These are phyloP conservation scores for Pterostichus niger DNA, from an alignment of 2,888 invertebrate genomes.

Conservation along the genomic window DNA sequence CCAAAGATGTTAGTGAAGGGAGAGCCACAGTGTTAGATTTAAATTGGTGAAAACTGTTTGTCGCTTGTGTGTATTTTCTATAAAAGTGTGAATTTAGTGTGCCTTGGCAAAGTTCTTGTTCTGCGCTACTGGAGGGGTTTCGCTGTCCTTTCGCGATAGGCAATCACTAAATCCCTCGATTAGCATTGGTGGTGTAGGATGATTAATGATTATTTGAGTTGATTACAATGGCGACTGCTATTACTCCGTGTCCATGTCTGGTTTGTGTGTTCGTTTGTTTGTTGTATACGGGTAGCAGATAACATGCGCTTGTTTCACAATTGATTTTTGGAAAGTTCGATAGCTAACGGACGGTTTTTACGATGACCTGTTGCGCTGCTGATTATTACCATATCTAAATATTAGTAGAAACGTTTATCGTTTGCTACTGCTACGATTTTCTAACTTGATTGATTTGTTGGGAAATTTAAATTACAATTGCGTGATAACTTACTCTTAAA, in stretches of 20 bases:
- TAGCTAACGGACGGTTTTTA: slow-evolving; percentile 45
- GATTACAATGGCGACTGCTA: slow-evolving; percentile 55
- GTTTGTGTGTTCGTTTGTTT: slow-evolving; percentile 32
- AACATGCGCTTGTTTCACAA: slow-evolving; percentile 59
- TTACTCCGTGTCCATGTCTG: slow-evolving; percentile 25
- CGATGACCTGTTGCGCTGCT: slow-evolving; percentile 30
- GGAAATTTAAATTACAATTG: background rate
- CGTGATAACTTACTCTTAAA: background rate
- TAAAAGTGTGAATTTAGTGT: background rate
- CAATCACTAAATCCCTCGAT: slow-evolving; percentile 53
- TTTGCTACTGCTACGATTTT: background rate
- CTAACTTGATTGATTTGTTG: background rate
- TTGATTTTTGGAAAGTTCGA: slow-evolving; percentile 65
- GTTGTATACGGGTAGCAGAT: slow-evolving; percentile 64
- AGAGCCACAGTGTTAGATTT: too few relatives aligned
- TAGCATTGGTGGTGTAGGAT: slow-evolving; percentile 56
- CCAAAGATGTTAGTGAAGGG: too few relatives aligned
- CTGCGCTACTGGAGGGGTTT: slow-evolving; percentile 47
- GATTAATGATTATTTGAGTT: slow-evolving; percentile 61
- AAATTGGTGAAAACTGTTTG: too few relatives aligned
- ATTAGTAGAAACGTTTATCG: background rate
- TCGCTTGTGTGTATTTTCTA: too few relatives aligned
- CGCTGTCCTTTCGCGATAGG: slow-evolving; percentile 37
- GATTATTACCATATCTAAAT: slow-evolving; percentile 1
- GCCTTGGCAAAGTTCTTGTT: background rate